Conservation (phyloP, 2,797 vertebrate genomes). For the Lemur catta region DNA sequence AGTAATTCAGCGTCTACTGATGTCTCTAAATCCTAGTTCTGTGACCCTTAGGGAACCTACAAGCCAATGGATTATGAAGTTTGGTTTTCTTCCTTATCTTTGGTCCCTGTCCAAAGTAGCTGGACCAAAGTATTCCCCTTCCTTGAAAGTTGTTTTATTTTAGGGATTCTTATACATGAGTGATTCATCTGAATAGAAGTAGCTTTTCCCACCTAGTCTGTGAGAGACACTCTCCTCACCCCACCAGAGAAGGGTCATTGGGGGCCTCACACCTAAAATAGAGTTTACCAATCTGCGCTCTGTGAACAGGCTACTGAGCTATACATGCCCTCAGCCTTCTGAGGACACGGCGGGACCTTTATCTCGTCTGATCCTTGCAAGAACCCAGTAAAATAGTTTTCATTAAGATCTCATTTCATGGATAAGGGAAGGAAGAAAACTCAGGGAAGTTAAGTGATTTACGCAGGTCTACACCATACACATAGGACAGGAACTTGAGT, state of each 20-base stretch:
- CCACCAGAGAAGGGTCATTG: background rate
- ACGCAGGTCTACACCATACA: accelerated
- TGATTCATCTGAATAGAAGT: background rate
- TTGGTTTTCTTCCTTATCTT: background rate
- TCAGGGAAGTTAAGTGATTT: background rate
- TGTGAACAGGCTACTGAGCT: background rate
- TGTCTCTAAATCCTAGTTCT: background rate
- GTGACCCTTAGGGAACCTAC: background rate
- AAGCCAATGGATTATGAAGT: background rate
- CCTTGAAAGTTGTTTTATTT: background rate
- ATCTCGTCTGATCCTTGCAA: background rate
- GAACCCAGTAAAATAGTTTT: background rate
- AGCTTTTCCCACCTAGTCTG: background rate
- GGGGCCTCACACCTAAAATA: background rate
- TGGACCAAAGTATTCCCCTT: background rate
- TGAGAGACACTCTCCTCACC: background rate
- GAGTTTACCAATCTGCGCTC: background rate
- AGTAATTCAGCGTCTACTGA: background rate
- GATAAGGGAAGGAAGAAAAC: background rate
- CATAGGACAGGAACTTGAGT: background rate
- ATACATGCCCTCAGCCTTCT: background rate
- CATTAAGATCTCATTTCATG: background rate
- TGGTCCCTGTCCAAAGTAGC: background rate
- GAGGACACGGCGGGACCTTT: background rate
- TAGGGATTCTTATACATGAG: background rate